These are phyloP conservation scores for Drosophila paucipuncta DNA, from an alignment of 2,888 invertebrate genomes.

Conservation along the genomic window DNA sequence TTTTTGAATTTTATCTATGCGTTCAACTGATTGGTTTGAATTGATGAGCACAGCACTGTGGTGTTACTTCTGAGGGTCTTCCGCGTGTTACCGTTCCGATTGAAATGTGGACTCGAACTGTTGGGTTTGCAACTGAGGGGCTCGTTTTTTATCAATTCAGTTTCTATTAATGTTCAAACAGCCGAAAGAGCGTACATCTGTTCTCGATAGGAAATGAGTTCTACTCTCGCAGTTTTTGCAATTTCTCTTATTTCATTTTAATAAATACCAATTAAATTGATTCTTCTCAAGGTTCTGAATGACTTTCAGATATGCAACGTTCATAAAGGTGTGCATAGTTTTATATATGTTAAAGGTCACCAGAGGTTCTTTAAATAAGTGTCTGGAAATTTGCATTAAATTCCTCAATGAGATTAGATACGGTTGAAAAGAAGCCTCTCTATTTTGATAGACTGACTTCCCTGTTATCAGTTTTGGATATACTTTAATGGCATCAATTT, in stretches of 20 bases:
- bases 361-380: slow-evolving; percentile 16
- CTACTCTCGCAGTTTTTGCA: slow-evolving; percentile 19
- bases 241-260: slow-evolving; percentile 51
- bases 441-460: neutral
- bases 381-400: slow-evolving; percentile 33
- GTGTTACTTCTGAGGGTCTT: slow-evolving; percentile 8
- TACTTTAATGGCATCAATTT: slow-evolving; percentile 16
- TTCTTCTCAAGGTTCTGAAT: slow-evolving; percentile 69
- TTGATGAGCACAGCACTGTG: slow-evolving; percentile 9
- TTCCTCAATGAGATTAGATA: slow-evolving; percentile 31
- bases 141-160: slow-evolving; percentile 66
- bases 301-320: slow-evolving; percentile 40
- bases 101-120: slow-evolving; percentile 59
- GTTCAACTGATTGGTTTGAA: slow-evolving; percentile 15
- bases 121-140: slow-evolving; percentile 16
- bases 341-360: slow-evolving; percentile 25
- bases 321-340: slow-evolving; percentile 31
- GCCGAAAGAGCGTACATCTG: slow-evolving; percentile 34
- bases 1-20: slow-evolving; percentile 2
- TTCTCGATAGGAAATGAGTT: slow-evolving; percentile 14
- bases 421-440: neutral
- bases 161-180: slow-evolving; percentile 55
- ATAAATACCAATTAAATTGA: slow-evolving; percentile 76
- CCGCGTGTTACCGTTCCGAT: slow-evolving; percentile 45
- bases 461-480: slow-evolving; percentile 1